These are phyloP conservation scores for Thamnophis elegans DNA, from an alignment of 2,797 vertebrate genomes.

Conservation along the genomic window DNA sequence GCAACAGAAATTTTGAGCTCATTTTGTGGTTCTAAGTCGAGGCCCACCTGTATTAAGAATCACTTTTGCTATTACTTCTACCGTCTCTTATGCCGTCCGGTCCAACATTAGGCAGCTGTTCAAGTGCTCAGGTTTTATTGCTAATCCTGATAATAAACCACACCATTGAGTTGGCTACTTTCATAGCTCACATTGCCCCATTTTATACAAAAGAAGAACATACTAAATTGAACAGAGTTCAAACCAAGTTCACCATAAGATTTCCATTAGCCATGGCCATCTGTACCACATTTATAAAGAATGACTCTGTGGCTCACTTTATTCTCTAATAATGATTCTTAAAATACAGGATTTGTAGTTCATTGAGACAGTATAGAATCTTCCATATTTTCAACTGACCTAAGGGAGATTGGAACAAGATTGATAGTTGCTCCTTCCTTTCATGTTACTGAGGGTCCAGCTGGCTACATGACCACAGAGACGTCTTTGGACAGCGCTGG, in stretches of 20 bases:
- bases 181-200: background rate
- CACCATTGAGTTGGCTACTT: background rate
- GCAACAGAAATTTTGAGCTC: no score
- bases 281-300: constrained; percentile 13
- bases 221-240: constrained; percentile 17
- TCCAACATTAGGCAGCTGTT: background rate
- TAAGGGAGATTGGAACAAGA: constrained; percentile 53
- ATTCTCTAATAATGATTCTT: constrained; percentile 3
- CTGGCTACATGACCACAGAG: no score
- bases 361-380: background rate
- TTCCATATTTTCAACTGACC: background rate
- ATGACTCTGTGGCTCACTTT: constrained; percentile 4
- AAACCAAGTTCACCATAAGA: constrained; percentile 1
- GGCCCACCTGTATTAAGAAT: background rate
- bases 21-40: no score
- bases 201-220: constrained; percentile 26
- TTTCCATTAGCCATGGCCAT: background rate
- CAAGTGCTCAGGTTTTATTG: background rate
- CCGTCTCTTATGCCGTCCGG: background rate
- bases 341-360: background rate
- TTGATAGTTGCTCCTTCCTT: constrained; percentile 23
- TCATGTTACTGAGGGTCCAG: background rate
- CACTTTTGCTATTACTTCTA: background rate
- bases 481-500: no score
- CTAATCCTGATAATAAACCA: background rate